Evolutionary conservation across 1,140 invertebrate genomes (phyloP).

Genomic region (Bombus sibiricus): DNA sequence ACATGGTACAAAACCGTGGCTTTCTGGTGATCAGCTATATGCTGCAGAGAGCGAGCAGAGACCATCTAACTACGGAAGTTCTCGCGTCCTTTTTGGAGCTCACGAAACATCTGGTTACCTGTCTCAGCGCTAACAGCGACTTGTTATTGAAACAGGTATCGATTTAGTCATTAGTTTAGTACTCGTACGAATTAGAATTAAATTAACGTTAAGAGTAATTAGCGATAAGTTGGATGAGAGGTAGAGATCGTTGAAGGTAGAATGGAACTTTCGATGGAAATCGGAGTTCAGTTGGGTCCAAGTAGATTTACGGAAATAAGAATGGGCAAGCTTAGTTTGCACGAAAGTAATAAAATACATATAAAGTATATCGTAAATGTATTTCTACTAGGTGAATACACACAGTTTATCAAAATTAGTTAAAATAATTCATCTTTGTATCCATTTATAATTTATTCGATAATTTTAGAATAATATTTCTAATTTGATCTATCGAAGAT

Average conservation of each 20-base stretch:
- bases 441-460: background rate
- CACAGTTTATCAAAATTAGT: background rate
- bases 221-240: background rate
- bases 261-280: background rate
- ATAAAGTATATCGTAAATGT: background rate
- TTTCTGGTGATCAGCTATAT: constrained; percentile 99
- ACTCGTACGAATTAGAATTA: constrained; percentile 12
- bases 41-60: constrained; percentile 95
- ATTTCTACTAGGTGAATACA: background rate
- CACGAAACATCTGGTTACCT: constrained; percentile 98
- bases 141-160: constrained; percentile 96
- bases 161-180: constrained; percentile 48
- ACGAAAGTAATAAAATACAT: constrained; percentile 24
- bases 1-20: constrained; percentile 98
- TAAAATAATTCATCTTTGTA: constrained; percentile 31
- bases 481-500: too few species aligned
- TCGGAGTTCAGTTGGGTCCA: background rate
- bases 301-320: constrained; percentile 1
- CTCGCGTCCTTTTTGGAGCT: constrained; percentile 96
- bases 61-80: constrained; percentile 97
- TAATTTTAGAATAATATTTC: background rate
- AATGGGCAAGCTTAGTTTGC: constrained; percentile 23
- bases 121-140: constrained; percentile 95
- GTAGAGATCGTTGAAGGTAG: constrained; percentile 8
- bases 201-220: background rate